Percentiles rank a stretch among this genome's conserved stretches.
phyloP scores from a whole-genome alignment of 2,113 vertebrate genomes.

The Sebastes schlegelii region DNA sequence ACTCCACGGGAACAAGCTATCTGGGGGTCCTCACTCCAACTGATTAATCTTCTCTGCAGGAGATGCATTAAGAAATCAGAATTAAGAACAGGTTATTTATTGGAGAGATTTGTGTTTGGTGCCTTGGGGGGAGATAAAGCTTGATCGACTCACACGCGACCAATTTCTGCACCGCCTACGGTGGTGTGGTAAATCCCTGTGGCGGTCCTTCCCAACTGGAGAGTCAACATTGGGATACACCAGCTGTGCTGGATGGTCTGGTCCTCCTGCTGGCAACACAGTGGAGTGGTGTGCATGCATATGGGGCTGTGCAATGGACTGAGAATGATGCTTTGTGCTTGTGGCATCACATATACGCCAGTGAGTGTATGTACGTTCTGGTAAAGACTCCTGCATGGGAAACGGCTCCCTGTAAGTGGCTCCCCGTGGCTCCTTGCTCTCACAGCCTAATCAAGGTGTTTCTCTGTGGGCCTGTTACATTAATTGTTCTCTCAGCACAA shows the following conservation, averaged over 20 bases:
- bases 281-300: background rate
- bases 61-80: conserved; percentile 81
- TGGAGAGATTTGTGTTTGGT: conserved; percentile 74
- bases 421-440: conserved; percentile 82
- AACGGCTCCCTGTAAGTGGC: conserved; percentile 84
- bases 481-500: conserved; percentile 87
- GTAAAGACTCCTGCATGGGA: conserved; percentile 78
- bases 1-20: conserved; percentile 57
- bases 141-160: conserved; percentile 76
- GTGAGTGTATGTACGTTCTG: conserved; percentile 39
- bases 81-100: conserved; percentile 83
- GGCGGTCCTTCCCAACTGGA: conserved; percentile 61
- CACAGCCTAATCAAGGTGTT: conserved; percentile 81
- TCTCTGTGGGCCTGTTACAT: conserved; percentile 85
- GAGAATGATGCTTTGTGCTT: conserved; percentile 57
- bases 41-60: conserved; percentile 80
- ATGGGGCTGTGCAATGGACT: conserved; percentile 35
- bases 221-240: conserved; percentile 71
- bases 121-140: conserved; percentile 80
- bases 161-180: conserved; percentile 68
- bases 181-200: conserved; percentile 74
- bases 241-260: conserved; percentile 69
- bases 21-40: conserved; percentile 66
- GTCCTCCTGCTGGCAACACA: conserved; percentile 64
- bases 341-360: conserved; percentile 54